A percentile compares a stretch with the other conserved stretches of the same genome.
Conservation (phyloP, 1,140 invertebrate genomes). For the Diuraphis noxia region DNA sequence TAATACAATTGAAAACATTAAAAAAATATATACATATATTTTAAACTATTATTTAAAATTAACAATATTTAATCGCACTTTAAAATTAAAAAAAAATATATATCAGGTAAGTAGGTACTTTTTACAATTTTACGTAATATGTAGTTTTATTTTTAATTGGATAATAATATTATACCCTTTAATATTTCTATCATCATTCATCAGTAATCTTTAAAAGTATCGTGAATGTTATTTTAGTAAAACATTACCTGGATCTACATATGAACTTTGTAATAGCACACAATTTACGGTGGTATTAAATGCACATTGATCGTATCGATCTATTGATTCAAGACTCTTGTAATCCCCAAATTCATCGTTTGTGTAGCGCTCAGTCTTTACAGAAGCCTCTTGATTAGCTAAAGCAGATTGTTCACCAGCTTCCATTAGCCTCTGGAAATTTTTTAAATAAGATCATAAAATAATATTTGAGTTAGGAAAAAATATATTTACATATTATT, state of each 20-base stretch:
- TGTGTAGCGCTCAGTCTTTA: conserved; percentile 37
- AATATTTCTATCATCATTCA: not conserved
- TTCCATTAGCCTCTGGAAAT: conserved; percentile 79
- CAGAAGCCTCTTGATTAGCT: conserved; percentile 61
- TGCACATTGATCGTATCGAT: conserved; percentile 48
- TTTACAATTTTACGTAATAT: not conserved
- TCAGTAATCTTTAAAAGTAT: not conserved
- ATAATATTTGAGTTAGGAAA: not conserved
- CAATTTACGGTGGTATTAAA: conserved; percentile 41
- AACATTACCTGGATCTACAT: conserved; percentile 32
- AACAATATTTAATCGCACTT: not conserved
- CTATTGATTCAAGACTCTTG: conserved; percentile 31
- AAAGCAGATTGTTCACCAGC: conserved; percentile 82
- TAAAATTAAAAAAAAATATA: not conserved
- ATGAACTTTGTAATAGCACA: conserved; percentile 32
- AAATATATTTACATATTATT: not conserved
- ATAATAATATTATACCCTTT: not conserved
- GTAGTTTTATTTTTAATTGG: not conserved
- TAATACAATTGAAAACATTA: not conserved
- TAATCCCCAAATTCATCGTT: conserved; percentile 35
- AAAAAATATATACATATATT: not conserved
- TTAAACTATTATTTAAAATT: not conserved
- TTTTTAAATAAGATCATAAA: not conserved
- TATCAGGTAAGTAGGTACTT: not conserved
- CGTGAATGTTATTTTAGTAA: not conserved